Evolutionary conservation across 2,113 vertebrate genomes (phyloP).

Genomic region (Meleagris gallopavo): DNA sequence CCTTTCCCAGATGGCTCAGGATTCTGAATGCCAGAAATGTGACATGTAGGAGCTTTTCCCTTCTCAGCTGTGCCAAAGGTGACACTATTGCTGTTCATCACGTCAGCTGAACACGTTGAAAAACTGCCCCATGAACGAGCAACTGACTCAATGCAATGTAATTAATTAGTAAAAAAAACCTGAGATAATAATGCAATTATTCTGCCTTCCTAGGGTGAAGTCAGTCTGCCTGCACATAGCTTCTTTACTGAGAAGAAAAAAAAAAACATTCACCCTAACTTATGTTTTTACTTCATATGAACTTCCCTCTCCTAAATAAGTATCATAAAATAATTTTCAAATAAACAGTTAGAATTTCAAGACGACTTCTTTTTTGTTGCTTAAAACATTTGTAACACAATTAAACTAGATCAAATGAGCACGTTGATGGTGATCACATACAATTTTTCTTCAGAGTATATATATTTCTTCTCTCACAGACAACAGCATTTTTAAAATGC

Average conservation of each 20-base stretch:
- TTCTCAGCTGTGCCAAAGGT: not conserved
- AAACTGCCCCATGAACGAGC: not conserved
- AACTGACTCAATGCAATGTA: not conserved
- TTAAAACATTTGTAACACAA: not conserved
- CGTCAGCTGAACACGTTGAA: not conserved
- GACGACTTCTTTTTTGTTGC: not conserved
- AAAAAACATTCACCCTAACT: not conserved
- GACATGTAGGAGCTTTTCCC: not conserved
- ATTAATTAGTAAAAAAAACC: not conserved
- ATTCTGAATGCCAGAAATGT: not conserved
- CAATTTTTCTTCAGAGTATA: not conserved
- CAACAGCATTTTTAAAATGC: not conserved
- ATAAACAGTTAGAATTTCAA: not conserved
- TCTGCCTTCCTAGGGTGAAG: not conserved
- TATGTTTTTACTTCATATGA: not conserved
- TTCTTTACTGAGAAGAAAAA: not conserved
- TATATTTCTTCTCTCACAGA: not conserved
- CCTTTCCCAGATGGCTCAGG: slow-evolving; percentile 5
- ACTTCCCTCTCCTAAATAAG: not conserved
- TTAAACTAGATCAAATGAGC: not conserved
- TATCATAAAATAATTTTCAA: not conserved
- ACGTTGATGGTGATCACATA: not conserved
- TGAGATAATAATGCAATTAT: not conserved
- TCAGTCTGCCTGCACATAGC: not conserved
- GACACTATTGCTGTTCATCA: not conserved